Conservation (phyloP, 2,797 vertebrate genomes). For the Hemitrygon akajei region DNA sequence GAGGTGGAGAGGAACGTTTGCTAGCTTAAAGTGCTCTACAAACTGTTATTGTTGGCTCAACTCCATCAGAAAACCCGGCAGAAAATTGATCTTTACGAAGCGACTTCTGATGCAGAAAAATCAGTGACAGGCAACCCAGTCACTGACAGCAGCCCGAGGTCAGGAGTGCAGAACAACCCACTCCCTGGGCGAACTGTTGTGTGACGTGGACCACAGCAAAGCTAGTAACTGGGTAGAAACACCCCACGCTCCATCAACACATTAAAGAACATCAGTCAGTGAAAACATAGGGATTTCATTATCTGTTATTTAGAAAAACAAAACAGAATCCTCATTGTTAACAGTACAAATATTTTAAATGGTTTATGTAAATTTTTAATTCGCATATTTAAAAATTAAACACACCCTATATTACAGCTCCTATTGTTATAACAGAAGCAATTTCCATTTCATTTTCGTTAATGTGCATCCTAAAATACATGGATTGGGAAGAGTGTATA, state of each 20-base stretch:
- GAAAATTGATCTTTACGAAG: background rate
- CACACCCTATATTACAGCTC: background rate
- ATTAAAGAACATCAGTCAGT: background rate
- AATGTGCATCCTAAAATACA: background rate
- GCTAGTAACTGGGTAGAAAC: background rate
- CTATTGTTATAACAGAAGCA: background rate
- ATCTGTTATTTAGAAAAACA: background rate
- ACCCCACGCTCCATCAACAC: no score
- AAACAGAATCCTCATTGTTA: background rate
- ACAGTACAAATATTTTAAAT: background rate
- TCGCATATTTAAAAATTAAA: background rate
- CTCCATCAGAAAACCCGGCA: background rate
- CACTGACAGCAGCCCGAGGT: background rate
- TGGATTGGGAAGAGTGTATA: background rate
- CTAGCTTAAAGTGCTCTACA: no score
- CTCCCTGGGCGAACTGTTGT: background rate
- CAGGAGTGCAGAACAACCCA: background rate
- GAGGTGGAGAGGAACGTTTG: no score
- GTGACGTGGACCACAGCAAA: background rate
- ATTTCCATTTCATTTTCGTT: background rate
- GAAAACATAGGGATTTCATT: background rate
- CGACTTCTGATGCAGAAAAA: background rate
- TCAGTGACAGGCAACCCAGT: background rate
- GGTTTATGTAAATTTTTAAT: background rate
- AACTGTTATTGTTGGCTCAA: background rate